These are phyloP conservation scores for Burhinus bistriatus DNA, from an alignment of 2,113 vertebrate species.

Conservation along the genomic window DNA sequence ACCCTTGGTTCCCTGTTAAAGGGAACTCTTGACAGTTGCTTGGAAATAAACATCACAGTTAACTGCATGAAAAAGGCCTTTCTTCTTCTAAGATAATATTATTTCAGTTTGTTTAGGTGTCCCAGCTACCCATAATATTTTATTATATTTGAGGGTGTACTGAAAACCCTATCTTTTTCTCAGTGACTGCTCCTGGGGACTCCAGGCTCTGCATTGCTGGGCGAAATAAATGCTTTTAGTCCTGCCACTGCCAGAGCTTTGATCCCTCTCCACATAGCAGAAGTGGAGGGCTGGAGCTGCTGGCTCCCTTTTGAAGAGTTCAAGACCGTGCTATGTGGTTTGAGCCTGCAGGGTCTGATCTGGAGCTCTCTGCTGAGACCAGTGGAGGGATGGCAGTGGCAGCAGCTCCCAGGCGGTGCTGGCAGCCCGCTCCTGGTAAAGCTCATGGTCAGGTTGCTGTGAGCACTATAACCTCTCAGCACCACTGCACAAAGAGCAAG, in stretches of 20 bases:
- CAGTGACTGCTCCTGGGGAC: not conserved
- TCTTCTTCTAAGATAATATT: not conserved
- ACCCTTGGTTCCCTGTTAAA: not conserved
- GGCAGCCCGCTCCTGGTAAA: not conserved
- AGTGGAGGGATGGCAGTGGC: not conserved
- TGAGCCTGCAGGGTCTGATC: not conserved
- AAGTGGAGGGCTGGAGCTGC: not conserved
- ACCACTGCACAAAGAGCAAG: not conserved
- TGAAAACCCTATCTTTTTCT: not conserved
- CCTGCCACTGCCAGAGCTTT: not conserved
- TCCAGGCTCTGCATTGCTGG: not conserved
- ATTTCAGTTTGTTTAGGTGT: not conserved
- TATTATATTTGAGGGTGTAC: not conserved
- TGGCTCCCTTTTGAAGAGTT: not conserved
- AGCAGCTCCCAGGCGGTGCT: not conserved
- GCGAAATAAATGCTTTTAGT: not conserved
- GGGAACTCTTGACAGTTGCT: not conserved
- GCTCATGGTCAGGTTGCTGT: not conserved
- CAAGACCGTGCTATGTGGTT: not conserved
- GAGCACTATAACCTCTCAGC: not conserved
- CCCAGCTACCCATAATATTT: not conserved
- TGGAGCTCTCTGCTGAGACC: fast-evolving
- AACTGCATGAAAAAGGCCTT: not conserved
- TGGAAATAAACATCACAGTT: not conserved
- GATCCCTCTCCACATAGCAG: not conserved